phyloP scores from a whole-genome alignment of 2,113 vertebrate genomes.

The Merops nubicus region DNA sequence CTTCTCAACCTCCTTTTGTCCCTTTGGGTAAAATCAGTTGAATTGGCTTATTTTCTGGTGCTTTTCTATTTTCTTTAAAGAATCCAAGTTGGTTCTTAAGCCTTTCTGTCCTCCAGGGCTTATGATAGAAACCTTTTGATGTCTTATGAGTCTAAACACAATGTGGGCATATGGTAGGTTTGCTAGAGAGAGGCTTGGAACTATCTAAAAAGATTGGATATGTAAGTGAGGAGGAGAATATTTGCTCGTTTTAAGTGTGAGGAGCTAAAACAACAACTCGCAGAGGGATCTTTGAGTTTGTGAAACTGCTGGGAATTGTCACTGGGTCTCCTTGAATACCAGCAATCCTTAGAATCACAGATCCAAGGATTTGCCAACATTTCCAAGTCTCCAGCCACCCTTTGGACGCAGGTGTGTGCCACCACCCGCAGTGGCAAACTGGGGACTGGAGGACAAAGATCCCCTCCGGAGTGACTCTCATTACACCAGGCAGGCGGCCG shows the following conservation, averaged over 20 bases:
- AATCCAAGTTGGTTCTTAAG: background rate
- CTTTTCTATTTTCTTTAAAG: background rate
- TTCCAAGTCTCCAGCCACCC: background rate
- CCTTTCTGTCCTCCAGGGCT: background rate
- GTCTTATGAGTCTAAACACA: background rate
- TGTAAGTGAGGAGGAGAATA: background rate
- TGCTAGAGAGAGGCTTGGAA: background rate
- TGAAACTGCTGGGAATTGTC: rapidly evolving
- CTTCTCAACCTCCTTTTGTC: background rate
- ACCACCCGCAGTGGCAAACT: background rate
- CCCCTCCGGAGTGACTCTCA: background rate
- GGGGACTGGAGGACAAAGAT: background rate
- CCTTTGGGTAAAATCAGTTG: constrained; percentile 1
- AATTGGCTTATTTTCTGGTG: background rate
- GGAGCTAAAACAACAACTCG: background rate
- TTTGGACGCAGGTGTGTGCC: background rate
- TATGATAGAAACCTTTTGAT: background rate
- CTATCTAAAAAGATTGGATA: background rate
- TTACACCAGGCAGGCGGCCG: rapidly evolving
- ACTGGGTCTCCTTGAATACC: background rate
- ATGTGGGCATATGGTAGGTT: background rate
- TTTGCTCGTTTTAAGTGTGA: background rate
- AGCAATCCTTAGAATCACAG: too few relatives aligned
- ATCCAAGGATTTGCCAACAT: background rate
- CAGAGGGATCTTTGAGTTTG: background rate